Evolutionary conservation across 2,888 invertebrate genomes (phyloP), one percentile per base, ranked within the genome.

Genomic region (Carpatolechia fugitivella): DNA sequence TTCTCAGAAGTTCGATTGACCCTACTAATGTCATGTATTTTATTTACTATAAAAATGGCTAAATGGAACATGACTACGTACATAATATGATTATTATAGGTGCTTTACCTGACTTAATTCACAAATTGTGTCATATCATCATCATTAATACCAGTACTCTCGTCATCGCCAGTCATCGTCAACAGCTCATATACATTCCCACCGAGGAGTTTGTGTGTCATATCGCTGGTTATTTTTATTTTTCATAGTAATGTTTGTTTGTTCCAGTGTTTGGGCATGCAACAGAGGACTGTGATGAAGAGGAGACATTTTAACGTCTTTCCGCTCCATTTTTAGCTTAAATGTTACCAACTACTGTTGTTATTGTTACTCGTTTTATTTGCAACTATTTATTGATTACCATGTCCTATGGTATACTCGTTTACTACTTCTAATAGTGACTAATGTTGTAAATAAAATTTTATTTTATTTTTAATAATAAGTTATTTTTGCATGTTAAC

Each of bases 201-300:
- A n/a, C n/a, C n/a, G n/a, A n/a, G n/a, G n/a, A n/a, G n/a, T n/a
- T n/a, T n/a, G n/a, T n/a, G n/a, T n/a, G n/a, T n/a, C n/a, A n/a
- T n/a, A n/a, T n/a, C n/a, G n/a, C n/a, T n/a, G n/a, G n/a, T n/a
- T n/a, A n/a, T n/a, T n/a, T n/a, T 0, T 38, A 13, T 14, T 6
- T 14, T 14, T 29, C 5, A 24, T 16, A 47, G 1, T 31, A 47
- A 30, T 1, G 30, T 16, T 53, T 62, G 72, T 76, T 79, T 76
- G 71, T 87, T 93, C 85, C 91, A 97, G 97, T 94, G 65, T 98
- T 98, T 87, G 98, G 97, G 50, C 98, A 98, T 78, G 92, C 93
- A 68, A 95, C 96, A 24, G 93, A 93, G 74, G 94, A 96, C 78
- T 98, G 98, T 90, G 94, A 95, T 81, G 97, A 96, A 80, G 94